Conservation (phyloP, 2,797 vertebrate genomes). For the Pangasius mekongensis region DNA sequence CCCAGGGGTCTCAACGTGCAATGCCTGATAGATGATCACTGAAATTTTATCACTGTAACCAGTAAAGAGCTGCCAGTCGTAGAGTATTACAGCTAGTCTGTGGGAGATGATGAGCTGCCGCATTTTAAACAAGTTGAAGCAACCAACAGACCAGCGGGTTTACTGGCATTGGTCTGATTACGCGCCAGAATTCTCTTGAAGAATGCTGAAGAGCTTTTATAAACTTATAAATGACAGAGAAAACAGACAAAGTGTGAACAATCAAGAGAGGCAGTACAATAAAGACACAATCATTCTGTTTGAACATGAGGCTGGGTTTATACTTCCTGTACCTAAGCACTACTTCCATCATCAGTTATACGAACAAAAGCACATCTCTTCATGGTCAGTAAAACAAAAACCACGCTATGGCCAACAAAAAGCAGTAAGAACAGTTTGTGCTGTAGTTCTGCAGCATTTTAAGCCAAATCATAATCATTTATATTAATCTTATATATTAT, state of each 20-base stretch:
- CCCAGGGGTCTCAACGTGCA: neutral
- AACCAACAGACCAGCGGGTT: neutral
- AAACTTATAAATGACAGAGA: neutral
- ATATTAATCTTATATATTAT: too few relatives aligned
- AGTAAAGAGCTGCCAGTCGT: neutral
- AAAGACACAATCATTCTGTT: neutral
- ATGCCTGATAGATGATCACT: slow-evolving; percentile 3
- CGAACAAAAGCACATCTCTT: neutral
- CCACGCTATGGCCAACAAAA: neutral
- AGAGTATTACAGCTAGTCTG: neutral
- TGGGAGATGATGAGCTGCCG: neutral
- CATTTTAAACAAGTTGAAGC: neutral
- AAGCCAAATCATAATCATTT: neutral
- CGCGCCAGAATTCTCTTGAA: neutral
- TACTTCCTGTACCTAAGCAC: neutral
- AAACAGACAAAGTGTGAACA: neutral
- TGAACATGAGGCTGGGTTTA: neutral
- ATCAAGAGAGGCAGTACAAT: neutral
- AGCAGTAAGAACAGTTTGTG: neutral
- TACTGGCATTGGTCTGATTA: neutral
- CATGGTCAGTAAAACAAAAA: neutral
- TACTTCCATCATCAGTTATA: neutral
- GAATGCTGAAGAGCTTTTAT: neutral
- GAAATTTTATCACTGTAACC: too few relatives aligned
- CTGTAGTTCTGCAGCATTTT: neutral